These are phyloP conservation scores for Chaetoderma sp. DNA, from an alignment of 2,888 invertebrate genomes.

Conservation along the genomic window DNA sequence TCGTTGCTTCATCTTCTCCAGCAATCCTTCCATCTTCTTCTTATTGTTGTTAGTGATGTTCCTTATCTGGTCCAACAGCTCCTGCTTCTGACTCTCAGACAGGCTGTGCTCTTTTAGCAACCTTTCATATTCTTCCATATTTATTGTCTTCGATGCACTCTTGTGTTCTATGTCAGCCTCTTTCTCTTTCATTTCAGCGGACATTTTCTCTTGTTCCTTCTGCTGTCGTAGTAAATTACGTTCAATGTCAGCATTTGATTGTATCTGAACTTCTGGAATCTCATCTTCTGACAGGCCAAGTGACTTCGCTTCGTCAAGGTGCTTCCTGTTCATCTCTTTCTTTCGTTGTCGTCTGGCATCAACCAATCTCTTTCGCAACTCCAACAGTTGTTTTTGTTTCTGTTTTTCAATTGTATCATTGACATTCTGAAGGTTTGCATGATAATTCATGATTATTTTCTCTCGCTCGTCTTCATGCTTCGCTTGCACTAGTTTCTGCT, in stretches of 20 bases:
- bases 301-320: slow-evolving; percentile 55
- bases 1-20: slow-evolving; percentile 39
- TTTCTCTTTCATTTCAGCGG: slow-evolving; percentile 47
- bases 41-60: slow-evolving; percentile 37
- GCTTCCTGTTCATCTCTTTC: slow-evolving; percentile 59
- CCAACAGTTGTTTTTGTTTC: slow-evolving; percentile 57
- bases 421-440: slow-evolving; percentile 53
- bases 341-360: slow-evolving; percentile 54
- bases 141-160: slow-evolving; percentile 24
- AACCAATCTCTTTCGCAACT: slow-evolving; percentile 50
- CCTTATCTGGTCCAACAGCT: slow-evolving; percentile 31
- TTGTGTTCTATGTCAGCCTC: slow-evolving; percentile 9
- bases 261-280: slow-evolving; percentile 54
- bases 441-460: slow-evolving; percentile 58
- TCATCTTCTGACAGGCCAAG: slow-evolving; percentile 53
- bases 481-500: slow-evolving; percentile 46
- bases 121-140: slow-evolving; percentile 45
- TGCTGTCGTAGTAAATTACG: slow-evolving; percentile 49
- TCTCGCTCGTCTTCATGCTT: slow-evolving; percentile 57
- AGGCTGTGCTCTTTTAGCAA: slow-evolving; percentile 42
- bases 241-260: slow-evolving; percentile 53
- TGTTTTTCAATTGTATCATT: slow-evolving; percentile 61
- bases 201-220: slow-evolving; percentile 54
- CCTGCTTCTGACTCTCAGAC: slow-evolving; percentile 40
- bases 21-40: slow-evolving; percentile 41